Evolutionary conservation across 2,113 vertebrate genomes (phyloP), one percentile per base, ranked within the genome.

Genomic region (Xenopus laevis): DNA sequence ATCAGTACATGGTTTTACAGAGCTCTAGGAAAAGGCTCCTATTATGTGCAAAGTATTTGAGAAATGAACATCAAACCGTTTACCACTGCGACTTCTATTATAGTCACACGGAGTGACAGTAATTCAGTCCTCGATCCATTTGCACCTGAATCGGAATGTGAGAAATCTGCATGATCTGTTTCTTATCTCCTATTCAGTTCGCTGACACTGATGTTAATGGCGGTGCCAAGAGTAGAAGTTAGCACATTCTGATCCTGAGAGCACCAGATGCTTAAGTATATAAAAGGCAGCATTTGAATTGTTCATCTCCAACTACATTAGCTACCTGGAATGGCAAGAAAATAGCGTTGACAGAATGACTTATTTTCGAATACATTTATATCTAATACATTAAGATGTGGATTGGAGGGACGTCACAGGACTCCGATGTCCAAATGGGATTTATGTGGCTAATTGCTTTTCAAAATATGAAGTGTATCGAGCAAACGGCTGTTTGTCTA

Each of bases 21-120:
- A 33, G 13, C 44, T 52, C 23, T 21, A 10, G 40, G 63, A 67
- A 52, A 50, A 74, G 20, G 61, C 44, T 59, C 63, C 45, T 74
- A 74, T 66, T 74, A 59, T 67, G 64, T 74, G 72, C 66, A 74
- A 59, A 74, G 33, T 40, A 40, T 40, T 73, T 44, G n/a, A 10
- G 27, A 21, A 44, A 47, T n/a, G 15, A 21, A 57, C 71, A 46
- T 55, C 62, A 63, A 45, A 46, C 30, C 11, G 13, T 65, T 65
- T 45, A 55, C 71, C 18, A 44, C 10, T n/a, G 71, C 18, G 71
- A 65, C 6, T 73, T 58, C 53, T 65, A 58, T 65, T 65, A 67
- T 33, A 17, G 27, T 52, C 40, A 0, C 44, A 27, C 40, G 27
- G 23, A 46, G 57, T 13, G 44, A 18, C 21, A 44, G 16, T 40